phyloP scores from a whole-genome alignment of 2,113 vertebrate species.

The Chaetorhynchus papuensis region DNA sequence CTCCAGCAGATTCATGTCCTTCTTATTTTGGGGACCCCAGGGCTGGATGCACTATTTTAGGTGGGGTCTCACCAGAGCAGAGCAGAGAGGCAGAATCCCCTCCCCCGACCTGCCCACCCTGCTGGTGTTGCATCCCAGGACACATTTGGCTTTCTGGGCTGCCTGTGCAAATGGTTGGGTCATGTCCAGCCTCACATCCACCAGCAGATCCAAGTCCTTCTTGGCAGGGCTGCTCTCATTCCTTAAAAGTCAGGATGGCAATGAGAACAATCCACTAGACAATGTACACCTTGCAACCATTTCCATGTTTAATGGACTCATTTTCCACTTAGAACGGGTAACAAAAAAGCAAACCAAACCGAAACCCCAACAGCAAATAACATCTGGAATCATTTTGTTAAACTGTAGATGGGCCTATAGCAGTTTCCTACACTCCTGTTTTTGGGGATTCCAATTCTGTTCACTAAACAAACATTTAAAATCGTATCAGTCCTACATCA shows the following conservation, averaged over 20 bases:
- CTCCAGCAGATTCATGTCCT: background rate
- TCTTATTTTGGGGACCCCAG: background rate
- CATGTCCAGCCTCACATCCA: too few species aligned
- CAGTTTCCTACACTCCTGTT: background rate
- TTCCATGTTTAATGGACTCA: background rate
- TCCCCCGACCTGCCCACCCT: background rate
- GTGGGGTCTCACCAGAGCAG: background rate
- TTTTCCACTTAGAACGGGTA: slow-evolving; percentile 12
- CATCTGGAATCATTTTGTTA: background rate
- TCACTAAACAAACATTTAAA: background rate
- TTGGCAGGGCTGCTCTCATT: background rate
- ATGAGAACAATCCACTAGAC: slow-evolving; percentile 2
- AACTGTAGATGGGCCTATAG: background rate
- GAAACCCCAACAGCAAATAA: background rate
- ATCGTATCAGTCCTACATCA: background rate
- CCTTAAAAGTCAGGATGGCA: slow-evolving; percentile 2
- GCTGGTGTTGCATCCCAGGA: background rate
- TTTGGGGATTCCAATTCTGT: background rate
- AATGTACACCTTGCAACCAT: background rate
- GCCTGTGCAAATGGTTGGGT: background rate
- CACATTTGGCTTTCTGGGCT: background rate
- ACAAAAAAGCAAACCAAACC: background rate
- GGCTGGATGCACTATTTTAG: background rate
- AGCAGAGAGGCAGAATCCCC: background rate
- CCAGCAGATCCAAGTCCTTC: background rate